A percentile compares a stretch with the other conserved stretches of the same genome.
Conservation (phyloP, 2,888 invertebrate species). For the Troides helena region DNA sequence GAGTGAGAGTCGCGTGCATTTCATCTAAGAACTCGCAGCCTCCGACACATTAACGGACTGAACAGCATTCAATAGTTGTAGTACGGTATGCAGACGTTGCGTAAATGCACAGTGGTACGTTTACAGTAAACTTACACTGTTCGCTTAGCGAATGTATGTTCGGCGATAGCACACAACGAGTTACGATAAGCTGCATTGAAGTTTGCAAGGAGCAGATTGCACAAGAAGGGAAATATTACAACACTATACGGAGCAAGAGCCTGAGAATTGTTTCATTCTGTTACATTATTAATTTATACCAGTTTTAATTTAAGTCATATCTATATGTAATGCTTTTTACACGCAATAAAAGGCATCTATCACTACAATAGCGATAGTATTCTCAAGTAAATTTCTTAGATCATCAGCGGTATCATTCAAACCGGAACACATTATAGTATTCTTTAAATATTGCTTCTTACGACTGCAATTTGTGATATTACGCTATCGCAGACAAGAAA, state of each 20-base stretch:
- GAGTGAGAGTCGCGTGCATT: conserved; percentile 36
- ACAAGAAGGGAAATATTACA: conserved; percentile 14
- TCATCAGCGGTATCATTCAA: too few relatives aligned
- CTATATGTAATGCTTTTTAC: too few relatives aligned
- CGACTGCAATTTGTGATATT: neutral
- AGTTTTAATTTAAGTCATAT: too few relatives aligned
- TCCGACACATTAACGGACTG: conserved; percentile 28
- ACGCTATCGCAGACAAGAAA: too few relatives aligned
- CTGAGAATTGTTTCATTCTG: conserved; percentile 11
- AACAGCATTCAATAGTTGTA: conserved; percentile 19
- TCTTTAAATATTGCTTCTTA: neutral
- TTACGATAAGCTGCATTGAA: conserved; percentile 11
- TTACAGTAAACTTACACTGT: conserved; percentile 7
- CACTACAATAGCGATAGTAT: too few relatives aligned
- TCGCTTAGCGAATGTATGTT: conserved; percentile 1
- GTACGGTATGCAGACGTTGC: conserved; percentile 19
- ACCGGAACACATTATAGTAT: neutral
- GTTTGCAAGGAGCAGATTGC: conserved; percentile 9
- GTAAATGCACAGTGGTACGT: conserved; percentile 17
- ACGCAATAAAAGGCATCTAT: too few relatives aligned
- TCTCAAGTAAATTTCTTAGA: too few relatives aligned
- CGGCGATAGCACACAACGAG: conserved; percentile 9
- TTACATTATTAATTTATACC: too few relatives aligned
- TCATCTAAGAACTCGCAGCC: conserved; percentile 31
- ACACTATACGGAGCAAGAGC: conserved; percentile 10